Evolutionary conservation across 1,140 invertebrate species (phyloP).

Genomic region (Scaptodrosophila lebanonensis): DNA sequence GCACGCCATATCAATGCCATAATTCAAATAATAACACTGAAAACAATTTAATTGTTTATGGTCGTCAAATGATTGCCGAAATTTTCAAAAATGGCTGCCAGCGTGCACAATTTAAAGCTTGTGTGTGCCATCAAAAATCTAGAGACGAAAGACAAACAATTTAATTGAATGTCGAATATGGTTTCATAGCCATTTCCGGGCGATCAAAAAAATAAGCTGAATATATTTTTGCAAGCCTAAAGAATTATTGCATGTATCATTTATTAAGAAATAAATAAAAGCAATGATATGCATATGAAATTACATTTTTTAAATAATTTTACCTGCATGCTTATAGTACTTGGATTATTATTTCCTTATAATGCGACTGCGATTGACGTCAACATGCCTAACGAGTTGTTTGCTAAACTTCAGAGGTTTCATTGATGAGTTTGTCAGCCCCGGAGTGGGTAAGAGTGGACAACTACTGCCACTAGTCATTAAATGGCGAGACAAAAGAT

Average conservation of each 20-base stretch:
- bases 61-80: conserved; percentile 52
- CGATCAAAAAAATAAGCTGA: conserved; percentile 15
- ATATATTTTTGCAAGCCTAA: no score
- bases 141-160: neutral
- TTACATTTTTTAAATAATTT: neutral
- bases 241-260: conserved; percentile 17
- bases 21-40: conserved; percentile 28
- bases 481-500: no score
- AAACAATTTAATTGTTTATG: conserved; percentile 38
- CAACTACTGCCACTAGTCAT: no score
- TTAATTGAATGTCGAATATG: no score
- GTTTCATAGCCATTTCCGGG: conserved; percentile 19
- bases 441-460: no score
- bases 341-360: no score
- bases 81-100: conserved; percentile 18
- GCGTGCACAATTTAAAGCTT: no score
- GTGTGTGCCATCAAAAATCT: conserved; percentile 23
- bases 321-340: no score
- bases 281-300: conserved; percentile 27
- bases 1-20: conserved; percentile 38
- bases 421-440: no score
- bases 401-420: no score
- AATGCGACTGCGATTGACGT: no score
- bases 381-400: no score
- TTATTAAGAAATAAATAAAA: conserved; percentile 21